These are phyloP conservation scores for Drosophila kokeensis DNA, from an alignment of 2,888 invertebrate genomes.

Conservation along the genomic window DNA sequence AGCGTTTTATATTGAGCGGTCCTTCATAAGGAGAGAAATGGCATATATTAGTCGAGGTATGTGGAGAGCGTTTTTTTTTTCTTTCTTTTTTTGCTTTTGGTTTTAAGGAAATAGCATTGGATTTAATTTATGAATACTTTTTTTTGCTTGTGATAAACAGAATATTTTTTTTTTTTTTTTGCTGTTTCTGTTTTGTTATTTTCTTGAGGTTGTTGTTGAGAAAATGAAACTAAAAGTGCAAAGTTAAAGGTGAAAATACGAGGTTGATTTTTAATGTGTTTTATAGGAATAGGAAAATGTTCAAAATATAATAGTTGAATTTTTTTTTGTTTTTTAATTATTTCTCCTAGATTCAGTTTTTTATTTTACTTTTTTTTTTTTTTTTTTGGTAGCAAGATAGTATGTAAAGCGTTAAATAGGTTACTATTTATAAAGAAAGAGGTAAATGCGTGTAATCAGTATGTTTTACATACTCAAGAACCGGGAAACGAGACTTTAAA, in stretches of 20 bases:
- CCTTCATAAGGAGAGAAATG: slow-evolving; percentile 74
- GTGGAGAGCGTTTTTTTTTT: not conserved
- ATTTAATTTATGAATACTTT: slow-evolving; percentile 20
- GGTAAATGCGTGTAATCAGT: slow-evolving; percentile 41
- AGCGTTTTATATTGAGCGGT: slow-evolving; percentile 84
- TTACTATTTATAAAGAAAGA: slow-evolving; percentile 44
- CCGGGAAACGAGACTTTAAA: slow-evolving; percentile 33
- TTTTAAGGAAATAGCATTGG: not conserved
- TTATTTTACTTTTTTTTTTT: not conserved
- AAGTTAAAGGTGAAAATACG: slow-evolving; percentile 66
- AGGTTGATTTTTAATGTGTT: slow-evolving; percentile 29
- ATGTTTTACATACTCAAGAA: slow-evolving; percentile 35
- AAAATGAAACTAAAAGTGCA: slow-evolving; percentile 80
- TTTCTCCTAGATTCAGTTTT: slow-evolving; percentile 35
- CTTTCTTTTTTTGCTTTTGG: not conserved
- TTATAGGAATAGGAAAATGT: slow-evolving; percentile 49
- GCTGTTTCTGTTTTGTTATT: slow-evolving; percentile 32
- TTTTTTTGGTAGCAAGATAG: slow-evolving; percentile 34
- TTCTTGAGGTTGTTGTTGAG: slow-evolving; percentile 49
- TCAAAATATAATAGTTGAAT: slow-evolving; percentile 45
- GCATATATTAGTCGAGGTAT: slow-evolving; percentile 39
- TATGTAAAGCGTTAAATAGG: slow-evolving; percentile 49
- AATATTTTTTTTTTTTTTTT: slow-evolving; percentile 36
- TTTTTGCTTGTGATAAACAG: slow-evolving; percentile 20
- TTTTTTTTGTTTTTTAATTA: slow-evolving; percentile 7